Evolutionary conservation across 2,888 invertebrate genomes (phyloP).

Genomic region (Cephonodes hylas): DNA sequence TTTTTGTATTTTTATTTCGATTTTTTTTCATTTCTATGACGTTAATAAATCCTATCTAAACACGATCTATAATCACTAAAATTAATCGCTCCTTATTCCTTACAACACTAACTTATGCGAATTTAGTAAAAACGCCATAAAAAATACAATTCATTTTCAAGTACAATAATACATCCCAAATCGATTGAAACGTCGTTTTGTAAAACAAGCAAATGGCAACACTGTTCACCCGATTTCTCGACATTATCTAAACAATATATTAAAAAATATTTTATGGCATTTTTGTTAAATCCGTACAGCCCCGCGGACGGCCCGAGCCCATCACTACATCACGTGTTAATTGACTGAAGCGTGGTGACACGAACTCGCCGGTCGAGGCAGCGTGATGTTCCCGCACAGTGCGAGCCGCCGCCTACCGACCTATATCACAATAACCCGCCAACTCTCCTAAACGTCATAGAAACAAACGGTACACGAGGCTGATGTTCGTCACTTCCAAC

Average conservation of each 20-base stretch:
- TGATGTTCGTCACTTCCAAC: slow-evolving; percentile 12
- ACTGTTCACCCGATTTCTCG: background rate
- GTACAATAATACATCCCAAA: background rate
- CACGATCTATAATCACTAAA: slow-evolving; percentile 62
- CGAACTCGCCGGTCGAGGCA: background rate
- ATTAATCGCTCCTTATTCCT: slow-evolving; percentile 52
- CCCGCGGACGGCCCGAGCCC: slow-evolving; percentile 16
- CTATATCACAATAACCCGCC: slow-evolving; percentile 42
- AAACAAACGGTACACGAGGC: slow-evolving; percentile 34
- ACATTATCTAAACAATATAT: background rate
- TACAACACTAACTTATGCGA: slow-evolving; percentile 34
- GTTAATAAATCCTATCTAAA: slow-evolving; percentile 64
- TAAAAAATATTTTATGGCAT: background rate
- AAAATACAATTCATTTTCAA: background rate
- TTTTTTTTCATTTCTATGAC: slow-evolving; percentile 69
- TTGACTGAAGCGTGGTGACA: background rate
- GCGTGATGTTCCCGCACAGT: background rate
- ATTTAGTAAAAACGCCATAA: slow-evolving; percentile 12
- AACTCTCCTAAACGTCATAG: slow-evolving; percentile 56
- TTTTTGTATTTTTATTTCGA: slow-evolving; percentile 39
- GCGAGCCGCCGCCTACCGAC: slow-evolving; percentile 32
- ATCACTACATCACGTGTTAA: background rate
- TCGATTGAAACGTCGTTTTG: background rate
- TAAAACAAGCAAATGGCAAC: background rate
- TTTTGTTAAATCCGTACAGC: background rate